Evolutionary conservation across 2,113 vertebrate species (phyloP).

Genomic region (Amblyornis subalaris): DNA sequence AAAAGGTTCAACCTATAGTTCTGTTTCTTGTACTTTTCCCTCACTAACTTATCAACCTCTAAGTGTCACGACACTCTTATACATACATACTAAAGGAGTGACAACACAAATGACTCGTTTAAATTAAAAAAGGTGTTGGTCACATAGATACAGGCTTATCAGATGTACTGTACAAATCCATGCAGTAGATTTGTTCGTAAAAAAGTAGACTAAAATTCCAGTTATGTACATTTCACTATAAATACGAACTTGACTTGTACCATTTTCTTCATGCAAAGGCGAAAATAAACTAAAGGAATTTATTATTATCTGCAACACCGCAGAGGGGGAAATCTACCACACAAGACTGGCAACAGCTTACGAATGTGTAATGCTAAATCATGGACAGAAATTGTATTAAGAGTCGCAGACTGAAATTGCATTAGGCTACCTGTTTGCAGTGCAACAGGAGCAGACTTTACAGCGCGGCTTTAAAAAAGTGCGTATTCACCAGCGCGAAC

Average conservation of each 20-base stretch:
- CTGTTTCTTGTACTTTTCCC: neutral
- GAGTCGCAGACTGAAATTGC: fast-evolving
- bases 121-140: neutral
- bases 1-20: neutral
- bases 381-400: fast-evolving
- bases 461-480: fast-evolving
- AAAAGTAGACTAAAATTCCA: neutral
- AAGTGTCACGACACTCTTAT: fast-evolving
- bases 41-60: neutral
- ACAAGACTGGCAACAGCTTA: neutral
- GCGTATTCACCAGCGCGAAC: fast-evolving
- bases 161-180: neutral
- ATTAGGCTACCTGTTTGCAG: neutral
- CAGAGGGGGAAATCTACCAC: too few relatives aligned
- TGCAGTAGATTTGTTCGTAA: fast-evolving
- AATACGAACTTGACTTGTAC: neutral
- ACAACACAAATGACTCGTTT: fast-evolving
- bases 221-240: fast-evolving
- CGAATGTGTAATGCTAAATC: fast-evolving
- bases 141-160: fast-evolving
- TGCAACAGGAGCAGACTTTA: neutral
- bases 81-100: fast-evolving
- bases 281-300: neutral
- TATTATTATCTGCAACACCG: neutral
- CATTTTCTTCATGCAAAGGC: fast-evolving